Percentiles rank a stretch among this genome's conserved stretches.
These are phyloP conservation scores for Timandra comae DNA, from an alignment of 2,888 invertebrate species.

Conservation along the genomic window DNA sequence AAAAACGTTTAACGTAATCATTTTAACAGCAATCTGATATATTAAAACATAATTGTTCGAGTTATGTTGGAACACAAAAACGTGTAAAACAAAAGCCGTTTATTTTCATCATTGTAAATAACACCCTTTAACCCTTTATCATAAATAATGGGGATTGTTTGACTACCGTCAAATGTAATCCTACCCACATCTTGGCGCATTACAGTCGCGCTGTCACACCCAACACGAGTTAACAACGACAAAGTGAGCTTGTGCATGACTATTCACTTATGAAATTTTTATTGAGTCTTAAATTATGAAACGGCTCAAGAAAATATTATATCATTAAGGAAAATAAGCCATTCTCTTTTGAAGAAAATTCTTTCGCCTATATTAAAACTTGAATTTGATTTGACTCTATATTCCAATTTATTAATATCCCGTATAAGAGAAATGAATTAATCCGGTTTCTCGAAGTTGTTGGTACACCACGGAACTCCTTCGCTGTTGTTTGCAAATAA, in stretches of 20 bases:
- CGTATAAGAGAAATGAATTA: too few relatives aligned
- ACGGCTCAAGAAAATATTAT: too few relatives aligned
- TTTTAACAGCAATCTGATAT: too few relatives aligned
- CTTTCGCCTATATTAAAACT: too few relatives aligned
- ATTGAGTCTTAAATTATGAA: too few relatives aligned
- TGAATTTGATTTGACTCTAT: too few relatives aligned
- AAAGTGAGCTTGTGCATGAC: slow-evolving; percentile 19
- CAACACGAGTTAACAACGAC: slow-evolving; percentile 36
- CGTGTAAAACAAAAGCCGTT: slow-evolving; percentile 24
- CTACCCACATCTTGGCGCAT: slow-evolving; percentile 24
- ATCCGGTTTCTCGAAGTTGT: too few relatives aligned
- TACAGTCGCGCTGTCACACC: slow-evolving; percentile 28
- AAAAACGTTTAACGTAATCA: too few relatives aligned
- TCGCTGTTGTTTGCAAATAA: slow-evolving; percentile 32
- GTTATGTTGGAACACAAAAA: slow-evolving; percentile 10
- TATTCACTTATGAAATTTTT: not conserved
- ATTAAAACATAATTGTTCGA: too few relatives aligned
- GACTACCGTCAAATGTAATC: slow-evolving; percentile 35
- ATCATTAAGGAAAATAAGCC: too few relatives aligned
- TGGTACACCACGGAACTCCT: slow-evolving; percentile 22
- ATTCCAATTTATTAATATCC: too few relatives aligned
- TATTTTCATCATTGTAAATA: slow-evolving; percentile 28
- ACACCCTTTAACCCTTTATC: slow-evolving; percentile 32
- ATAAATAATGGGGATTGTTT: slow-evolving; percentile 36
- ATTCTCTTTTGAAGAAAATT: too few relatives aligned